Evolutionary conservation across 2,888 invertebrate genomes (phyloP), one percentile per base, ranked within the genome.

Genomic region (Boloria selene): DNA sequence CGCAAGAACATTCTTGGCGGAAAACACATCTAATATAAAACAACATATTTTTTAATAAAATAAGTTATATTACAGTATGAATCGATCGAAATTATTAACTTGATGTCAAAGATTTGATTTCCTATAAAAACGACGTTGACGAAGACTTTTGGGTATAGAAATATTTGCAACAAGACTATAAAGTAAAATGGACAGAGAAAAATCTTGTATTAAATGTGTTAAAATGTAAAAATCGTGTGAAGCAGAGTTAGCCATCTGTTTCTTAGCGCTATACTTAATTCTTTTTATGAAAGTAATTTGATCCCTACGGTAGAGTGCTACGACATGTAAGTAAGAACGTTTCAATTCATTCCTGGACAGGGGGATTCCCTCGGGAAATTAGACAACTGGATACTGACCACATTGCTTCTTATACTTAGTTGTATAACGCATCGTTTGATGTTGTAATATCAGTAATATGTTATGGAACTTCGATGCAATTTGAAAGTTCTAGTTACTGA

Each of bases 281-380:
- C 44, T 44, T 18, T 44, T 44, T 45, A 56, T 45, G 44, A 56
- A 56, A 45, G 55, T 56, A 80, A 82, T 81, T 79, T 74, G 79
- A 81, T 79, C 73, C 75, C 74, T 77, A 69, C 69, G 73, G 70
- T 68, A 75, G 31, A 38, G 77, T 69, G 75, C 75, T 83, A 83
- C 85, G 87, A 85, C 84, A 79, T 80, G 78, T 80, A 79, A 77
- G 77, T 69, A 80, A 82, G 80, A 80, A 79, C 82, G 75, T 83
- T 89, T 90, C 88, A 90, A 90, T 90, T 86, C 86, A 87, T 86
- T 84, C 83, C 79, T 77, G 81, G 78, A 79, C 82, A 80, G 81
- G 83, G 76, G 84, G 73, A 56, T 60, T 86, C 91, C 88, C 90
- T 49, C 74, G 91, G 91, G 91, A 91, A 91, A 91, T 90, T 91